phyloP scores from a whole-genome alignment of 2,888 invertebrate species.

The Chrysina gloriosa region DNA sequence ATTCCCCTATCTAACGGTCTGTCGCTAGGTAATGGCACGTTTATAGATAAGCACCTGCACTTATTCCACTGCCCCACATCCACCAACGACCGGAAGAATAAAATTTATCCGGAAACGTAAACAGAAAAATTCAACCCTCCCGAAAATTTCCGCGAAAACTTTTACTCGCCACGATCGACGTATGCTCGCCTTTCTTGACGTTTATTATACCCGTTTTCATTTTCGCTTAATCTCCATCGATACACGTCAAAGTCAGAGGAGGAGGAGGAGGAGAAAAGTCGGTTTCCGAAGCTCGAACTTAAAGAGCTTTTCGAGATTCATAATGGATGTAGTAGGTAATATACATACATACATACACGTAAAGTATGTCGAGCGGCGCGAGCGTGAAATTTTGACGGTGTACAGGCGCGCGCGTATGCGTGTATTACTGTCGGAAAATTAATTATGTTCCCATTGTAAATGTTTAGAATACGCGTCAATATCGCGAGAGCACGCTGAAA shows the following conservation, averaged over 20 bases:
- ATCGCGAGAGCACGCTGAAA: not conserved
- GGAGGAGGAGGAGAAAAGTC: no score
- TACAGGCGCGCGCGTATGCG: no score
- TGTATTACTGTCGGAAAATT: no score
- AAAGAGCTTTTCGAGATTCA: no score
- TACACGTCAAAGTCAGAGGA: no score
- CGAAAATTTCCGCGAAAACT: not conserved
- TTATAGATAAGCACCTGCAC: slow-evolving; percentile 14
- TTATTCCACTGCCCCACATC: not conserved
- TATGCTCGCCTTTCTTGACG: not conserved
- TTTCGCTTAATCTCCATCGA: not conserved
- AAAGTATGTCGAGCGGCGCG: no score
- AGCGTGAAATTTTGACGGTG: not conserved
- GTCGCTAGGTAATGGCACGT: slow-evolving; percentile 44
- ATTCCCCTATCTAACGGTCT: slow-evolving; percentile 34
- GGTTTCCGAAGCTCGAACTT: no score
- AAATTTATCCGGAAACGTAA: not conserved
- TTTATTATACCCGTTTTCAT: not conserved
- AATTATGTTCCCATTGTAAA: slow-evolving; percentile 18
- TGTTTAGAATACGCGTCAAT: slow-evolving; percentile 21
- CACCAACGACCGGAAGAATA: not conserved
- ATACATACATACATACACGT: no score
- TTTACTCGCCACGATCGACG: not conserved
- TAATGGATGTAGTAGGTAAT: no score
- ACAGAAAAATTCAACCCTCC: not conserved